A percentile compares a stretch with the other conserved stretches of the same genome.
These are phyloP conservation scores for Drosophila mimetica DNA, from an alignment of 2,888 invertebrate genomes.

Conservation along the genomic window DNA sequence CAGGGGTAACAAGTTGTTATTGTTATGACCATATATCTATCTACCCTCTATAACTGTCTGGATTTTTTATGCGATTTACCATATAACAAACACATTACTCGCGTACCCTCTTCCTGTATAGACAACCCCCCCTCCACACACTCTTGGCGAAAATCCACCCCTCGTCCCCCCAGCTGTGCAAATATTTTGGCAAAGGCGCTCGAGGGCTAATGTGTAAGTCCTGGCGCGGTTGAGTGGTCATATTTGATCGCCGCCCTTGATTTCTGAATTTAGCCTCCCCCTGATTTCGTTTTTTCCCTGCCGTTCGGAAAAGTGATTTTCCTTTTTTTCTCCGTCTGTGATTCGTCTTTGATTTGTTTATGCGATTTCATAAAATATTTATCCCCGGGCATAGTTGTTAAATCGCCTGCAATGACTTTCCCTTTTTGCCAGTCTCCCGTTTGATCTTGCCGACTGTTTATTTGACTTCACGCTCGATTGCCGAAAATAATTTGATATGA, in stretches of 20 bases:
- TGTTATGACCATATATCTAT: conserved; percentile 58
- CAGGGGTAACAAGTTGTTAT: conserved; percentile 60
- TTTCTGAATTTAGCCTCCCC: conserved; percentile 39
- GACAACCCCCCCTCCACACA: not conserved
- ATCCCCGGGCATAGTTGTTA: conserved; percentile 82
- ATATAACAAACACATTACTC: conserved; percentile 77
- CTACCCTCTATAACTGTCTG: conserved; percentile 42
- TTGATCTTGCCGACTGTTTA: conserved; percentile 72
- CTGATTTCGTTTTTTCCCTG: conserved; percentile 10
- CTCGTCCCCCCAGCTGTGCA: conserved; percentile 55
- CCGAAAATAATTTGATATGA: conserved; percentile 80
- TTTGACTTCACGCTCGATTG: conserved; percentile 79
- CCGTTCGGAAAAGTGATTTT: conserved; percentile 59
- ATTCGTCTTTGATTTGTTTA: conserved; percentile 81
- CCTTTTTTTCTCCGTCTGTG: conserved; percentile 57
- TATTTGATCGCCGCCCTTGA: conserved; percentile 76
- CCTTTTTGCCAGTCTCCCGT: conserved; percentile 65
- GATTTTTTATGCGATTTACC: conserved; percentile 75
- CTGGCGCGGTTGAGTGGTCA: conserved; percentile 77
- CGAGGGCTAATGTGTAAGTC: conserved; percentile 63
- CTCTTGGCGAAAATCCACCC: conserved; percentile 16
- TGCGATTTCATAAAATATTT: conserved; percentile 81
- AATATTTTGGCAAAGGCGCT: conserved; percentile 71
- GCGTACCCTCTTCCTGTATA: conserved; percentile 5
- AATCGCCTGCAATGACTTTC: conserved; percentile 81